phyloP scores from a whole-genome alignment of 1,140 invertebrate genomes.

The Lepidotrigona ventralis region DNA sequence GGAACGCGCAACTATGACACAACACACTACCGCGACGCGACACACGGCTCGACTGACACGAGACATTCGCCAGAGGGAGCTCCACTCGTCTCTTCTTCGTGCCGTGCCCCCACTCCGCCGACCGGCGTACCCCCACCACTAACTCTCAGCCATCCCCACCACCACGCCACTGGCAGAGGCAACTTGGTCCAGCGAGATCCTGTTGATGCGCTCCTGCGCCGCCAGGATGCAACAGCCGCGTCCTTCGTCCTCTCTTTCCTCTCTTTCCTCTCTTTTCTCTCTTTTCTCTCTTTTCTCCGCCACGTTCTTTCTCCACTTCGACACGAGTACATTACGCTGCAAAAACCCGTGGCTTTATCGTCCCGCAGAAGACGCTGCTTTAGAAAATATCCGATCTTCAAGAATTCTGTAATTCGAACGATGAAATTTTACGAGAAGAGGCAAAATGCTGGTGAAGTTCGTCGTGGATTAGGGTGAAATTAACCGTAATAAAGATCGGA shows the following conservation, averaged over 20 bases:
- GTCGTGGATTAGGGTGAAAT: background rate
- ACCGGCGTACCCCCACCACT: constrained; percentile 41
- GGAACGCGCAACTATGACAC: constrained; percentile 40
- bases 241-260: constrained; percentile 32
- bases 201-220: constrained; percentile 46
- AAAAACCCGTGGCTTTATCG: constrained; percentile 6
- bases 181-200: constrained; percentile 38
- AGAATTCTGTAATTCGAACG: background rate
- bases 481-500: background rate
- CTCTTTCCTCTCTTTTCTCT: constrained; percentile 20
- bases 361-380: background rate
- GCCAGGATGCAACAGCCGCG: constrained; percentile 57
- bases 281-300: background rate
- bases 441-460: background rate
- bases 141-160: constrained; percentile 36
- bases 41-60: constrained; percentile 74
- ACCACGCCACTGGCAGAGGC: constrained; percentile 8
- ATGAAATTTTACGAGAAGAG: background rate
- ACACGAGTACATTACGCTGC: constrained; percentile 9
- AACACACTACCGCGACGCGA: constrained; percentile 72
- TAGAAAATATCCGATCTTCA: background rate
- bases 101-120: constrained; percentile 41
- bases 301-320: background rate
- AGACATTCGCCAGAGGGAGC: constrained; percentile 71
- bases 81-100: constrained; percentile 55